phyloP scores from a whole-genome alignment of 2,888 invertebrate species.

The Nymphalis c-album region DNA sequence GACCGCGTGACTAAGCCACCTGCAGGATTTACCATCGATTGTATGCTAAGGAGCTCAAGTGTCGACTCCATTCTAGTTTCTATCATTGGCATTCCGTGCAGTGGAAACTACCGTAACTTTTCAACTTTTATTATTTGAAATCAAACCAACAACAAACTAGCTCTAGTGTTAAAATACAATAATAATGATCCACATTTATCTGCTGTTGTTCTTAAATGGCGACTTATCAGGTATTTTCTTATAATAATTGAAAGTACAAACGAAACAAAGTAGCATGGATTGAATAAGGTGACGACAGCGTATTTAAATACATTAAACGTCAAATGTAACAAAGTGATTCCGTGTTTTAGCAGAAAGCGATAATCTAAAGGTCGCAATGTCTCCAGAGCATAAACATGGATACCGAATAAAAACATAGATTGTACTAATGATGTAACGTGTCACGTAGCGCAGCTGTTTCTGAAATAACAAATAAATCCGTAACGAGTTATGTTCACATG shows the following conservation, averaged over 20 bases:
- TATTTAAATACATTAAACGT: not conserved
- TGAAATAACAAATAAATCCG: conserved; percentile 39
- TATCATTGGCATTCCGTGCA: conserved; percentile 35
- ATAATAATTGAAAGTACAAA: not conserved
- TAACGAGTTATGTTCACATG: conserved; percentile 36
- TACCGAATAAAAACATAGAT: conserved; percentile 34
- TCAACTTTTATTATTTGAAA: conserved; percentile 14
- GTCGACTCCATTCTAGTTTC: conserved; percentile 40
- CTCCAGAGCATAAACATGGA: conserved; percentile 24
- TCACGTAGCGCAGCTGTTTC: conserved; percentile 34
- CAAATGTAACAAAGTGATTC: conserved; percentile 1
- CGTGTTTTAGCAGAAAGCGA: conserved; percentile 7
- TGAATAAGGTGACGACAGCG: not conserved
- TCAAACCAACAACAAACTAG: not conserved
- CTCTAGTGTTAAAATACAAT: not conserved
- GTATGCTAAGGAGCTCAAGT: conserved; percentile 68
- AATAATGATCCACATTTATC: not conserved
- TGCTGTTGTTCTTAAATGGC: not conserved
- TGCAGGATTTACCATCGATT: conserved; percentile 73
- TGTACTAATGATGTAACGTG: conserved; percentile 40
- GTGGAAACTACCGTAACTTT: conserved; percentile 35
- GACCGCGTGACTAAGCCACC: conserved; percentile 73
- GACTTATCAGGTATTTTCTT: not conserved
- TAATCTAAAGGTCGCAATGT: conserved; percentile 20
- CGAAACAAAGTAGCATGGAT: not conserved